phyloP scores from a whole-genome alignment of 1,140 invertebrate species.

The Holcopasites calliopsidis region DNA sequence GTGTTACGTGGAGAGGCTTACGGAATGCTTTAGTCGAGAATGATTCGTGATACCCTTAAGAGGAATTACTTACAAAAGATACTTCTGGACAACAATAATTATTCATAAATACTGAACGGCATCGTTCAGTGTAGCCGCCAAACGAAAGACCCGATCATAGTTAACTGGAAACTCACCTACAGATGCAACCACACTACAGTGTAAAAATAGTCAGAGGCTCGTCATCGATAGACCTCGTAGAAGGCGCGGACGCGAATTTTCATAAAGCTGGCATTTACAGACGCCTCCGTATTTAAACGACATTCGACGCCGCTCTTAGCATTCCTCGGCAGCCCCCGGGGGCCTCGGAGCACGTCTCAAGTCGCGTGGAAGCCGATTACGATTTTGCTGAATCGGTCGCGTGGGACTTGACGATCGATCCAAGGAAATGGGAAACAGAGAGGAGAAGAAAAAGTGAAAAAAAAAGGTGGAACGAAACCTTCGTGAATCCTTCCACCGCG shows the following conservation, averaged over 20 bases:
- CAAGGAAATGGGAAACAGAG: background rate
- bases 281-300: conserved; percentile 24
- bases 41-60: conserved; percentile 17
- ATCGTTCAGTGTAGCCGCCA: background rate
- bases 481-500: conserved; percentile 1
- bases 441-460: background rate
- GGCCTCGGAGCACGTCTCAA: background rate
- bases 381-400: conserved; percentile 1
- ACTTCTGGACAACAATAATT: too few relatives aligned
- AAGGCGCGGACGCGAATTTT: conserved; percentile 6
- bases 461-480: background rate
- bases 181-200: background rate
- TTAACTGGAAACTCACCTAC: background rate
- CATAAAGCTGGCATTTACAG: background rate
- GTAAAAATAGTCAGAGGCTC: background rate
- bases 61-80: too few relatives aligned
- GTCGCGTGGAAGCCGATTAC: background rate
- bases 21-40: background rate
- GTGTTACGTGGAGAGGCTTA: conserved; percentile 28
- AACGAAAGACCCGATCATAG: too few relatives aligned
- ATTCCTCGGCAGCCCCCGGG: conserved; percentile 13
- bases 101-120: too few relatives aligned
- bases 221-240: background rate
- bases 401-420: conserved; percentile 2
- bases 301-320: background rate